Evolutionary conservation across 2,113 vertebrate species (phyloP).

Genomic region (Pogona vitticeps): DNA sequence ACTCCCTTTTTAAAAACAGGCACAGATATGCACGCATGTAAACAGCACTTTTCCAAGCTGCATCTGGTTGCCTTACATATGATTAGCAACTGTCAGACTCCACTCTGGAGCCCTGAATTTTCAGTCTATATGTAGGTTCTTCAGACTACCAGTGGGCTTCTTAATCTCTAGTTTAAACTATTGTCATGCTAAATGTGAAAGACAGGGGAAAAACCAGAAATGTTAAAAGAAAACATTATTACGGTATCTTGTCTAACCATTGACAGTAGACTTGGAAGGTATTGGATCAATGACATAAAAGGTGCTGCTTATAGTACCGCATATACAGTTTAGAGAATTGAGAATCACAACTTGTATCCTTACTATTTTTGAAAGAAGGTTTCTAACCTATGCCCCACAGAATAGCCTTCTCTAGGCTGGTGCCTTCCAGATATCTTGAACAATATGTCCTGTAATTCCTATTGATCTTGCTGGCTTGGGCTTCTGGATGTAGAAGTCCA

Average conservation of each 20-base stretch:
- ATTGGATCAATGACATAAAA: too few relatives aligned
- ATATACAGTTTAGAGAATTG: background rate
- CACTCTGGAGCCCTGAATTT: background rate
- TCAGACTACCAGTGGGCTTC: background rate
- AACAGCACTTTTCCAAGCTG: background rate
- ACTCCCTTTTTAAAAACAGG: background rate
- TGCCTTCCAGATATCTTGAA: too few relatives aligned
- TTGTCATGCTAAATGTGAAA: background rate
- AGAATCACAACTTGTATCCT: background rate
- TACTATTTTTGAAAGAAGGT: too few relatives aligned
- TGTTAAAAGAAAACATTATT: conserved; percentile 29
- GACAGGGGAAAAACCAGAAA: background rate
- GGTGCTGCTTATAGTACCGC: background rate
- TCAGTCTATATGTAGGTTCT: background rate
- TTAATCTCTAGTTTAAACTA: conserved; percentile 16
- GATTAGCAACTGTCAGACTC: background rate
- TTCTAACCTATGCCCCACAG: background rate
- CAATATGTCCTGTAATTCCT: too few relatives aligned
- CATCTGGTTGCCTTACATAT: background rate
- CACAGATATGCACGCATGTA: background rate
- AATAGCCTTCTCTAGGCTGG: background rate
- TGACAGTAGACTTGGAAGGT: background rate
- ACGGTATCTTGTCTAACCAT: background rate
- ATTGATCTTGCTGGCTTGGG: too few relatives aligned
- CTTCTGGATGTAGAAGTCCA: too few relatives aligned